Evolutionary conservation across 2,113 vertebrate genomes (phyloP).

Genomic region (Bungarus multicinctus): DNA sequence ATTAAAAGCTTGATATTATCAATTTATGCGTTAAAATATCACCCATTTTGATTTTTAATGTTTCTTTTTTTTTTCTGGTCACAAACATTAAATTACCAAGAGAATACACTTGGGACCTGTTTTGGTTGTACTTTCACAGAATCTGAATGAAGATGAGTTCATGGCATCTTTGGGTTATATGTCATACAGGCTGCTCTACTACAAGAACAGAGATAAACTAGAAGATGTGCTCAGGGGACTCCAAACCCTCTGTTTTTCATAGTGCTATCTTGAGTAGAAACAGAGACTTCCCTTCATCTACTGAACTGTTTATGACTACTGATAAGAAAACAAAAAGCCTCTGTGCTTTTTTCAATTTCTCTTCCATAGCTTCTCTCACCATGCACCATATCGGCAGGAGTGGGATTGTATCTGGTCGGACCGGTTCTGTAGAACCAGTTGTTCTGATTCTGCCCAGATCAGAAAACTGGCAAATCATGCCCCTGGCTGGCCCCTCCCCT

Average conservation of each 20-base stretch:
- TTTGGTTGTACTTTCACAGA: not conserved
- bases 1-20: not conserved
- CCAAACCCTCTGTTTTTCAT: too few species aligned
- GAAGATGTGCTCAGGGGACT: not conserved
- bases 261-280: not conserved
- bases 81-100: not conserved
- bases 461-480: too few species aligned
- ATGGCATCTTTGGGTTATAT: not conserved
- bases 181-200: not conserved
- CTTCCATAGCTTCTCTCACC: slow-evolving; percentile 8
- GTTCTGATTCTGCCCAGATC: too few species aligned
- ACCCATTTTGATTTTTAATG: not conserved
- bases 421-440: too few species aligned
- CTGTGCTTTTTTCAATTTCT: slow-evolving; percentile 31
- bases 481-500: too few species aligned
- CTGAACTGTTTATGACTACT: slow-evolving; percentile 34
- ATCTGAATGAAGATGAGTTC: not conserved
- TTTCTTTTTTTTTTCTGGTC: not conserved
- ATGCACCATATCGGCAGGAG: not conserved
- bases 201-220: not conserved
- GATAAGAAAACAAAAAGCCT: slow-evolving; percentile 30
- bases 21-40: not conserved
- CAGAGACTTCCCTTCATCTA: slow-evolving; percentile 22
- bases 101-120: not conserved
- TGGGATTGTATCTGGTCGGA: too few species aligned